phyloP scores from a whole-genome alignment of 2,113 vertebrate genomes.

The Opisthocomus hoazin region DNA sequence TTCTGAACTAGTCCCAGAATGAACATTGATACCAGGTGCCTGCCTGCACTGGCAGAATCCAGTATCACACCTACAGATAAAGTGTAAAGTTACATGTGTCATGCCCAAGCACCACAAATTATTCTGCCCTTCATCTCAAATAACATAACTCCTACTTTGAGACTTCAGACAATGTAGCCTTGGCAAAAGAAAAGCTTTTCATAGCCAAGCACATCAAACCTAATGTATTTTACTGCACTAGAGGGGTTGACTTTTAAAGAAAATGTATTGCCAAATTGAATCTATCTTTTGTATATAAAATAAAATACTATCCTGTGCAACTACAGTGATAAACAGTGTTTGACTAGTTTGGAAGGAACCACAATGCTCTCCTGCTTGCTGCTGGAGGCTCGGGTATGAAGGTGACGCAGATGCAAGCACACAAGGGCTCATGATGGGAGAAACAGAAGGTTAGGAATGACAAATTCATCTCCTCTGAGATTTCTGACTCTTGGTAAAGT shows the following conservation, averaged over 20 bases:
- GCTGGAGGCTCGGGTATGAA: not conserved
- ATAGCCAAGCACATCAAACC: conserved; percentile 72
- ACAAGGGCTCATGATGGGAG: not conserved
- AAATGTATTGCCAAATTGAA: conserved; percentile 55
- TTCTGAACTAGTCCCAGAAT: conserved; percentile 64
- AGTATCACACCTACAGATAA: conserved; percentile 69
- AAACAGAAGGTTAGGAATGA: not conserved
- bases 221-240: conserved; percentile 63
- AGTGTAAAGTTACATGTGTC: conserved; percentile 71
- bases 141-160: conserved; percentile 73
- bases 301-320: conserved; percentile 43
- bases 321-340: not conserved
- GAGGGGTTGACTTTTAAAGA: conserved; percentile 50
- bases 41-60: conserved; percentile 62
- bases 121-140: conserved; percentile 70
- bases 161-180: conserved; percentile 62
- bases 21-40: conserved; percentile 72
- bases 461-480: not conserved
- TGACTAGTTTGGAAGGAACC: not conserved
- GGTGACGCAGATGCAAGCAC: not conserved
- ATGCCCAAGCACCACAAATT: conserved; percentile 64
- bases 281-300: conserved; percentile 53
- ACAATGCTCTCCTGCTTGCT: not conserved
- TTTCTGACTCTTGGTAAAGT: not conserved
- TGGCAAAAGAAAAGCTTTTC: conserved; percentile 66